Evolutionary conservation across 2,113 vertebrate species (phyloP), one percentile per base, ranked within the genome.

Genomic region (Tichodroma muraria): DNA sequence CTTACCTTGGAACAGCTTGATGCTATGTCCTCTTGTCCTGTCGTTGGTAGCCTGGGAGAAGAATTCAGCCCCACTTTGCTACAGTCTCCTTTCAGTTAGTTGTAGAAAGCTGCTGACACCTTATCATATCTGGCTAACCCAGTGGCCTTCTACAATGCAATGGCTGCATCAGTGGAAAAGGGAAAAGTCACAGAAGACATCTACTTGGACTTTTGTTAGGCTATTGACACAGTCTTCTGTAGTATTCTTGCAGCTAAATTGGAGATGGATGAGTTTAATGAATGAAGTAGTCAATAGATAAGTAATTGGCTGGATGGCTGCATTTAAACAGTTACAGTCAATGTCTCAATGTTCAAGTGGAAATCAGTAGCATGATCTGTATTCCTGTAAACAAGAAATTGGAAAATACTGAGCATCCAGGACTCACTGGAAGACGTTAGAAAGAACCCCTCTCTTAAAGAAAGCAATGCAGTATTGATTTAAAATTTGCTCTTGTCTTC

Each of bases 71-170:
- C 15, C 30, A 42, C 12, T 15, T 60, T 42, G 31, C 24, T 70
- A 28, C 11, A 52, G 20, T 20, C 15, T 70, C 20, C 31, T 50
- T 42, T 70, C 54, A 52, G 20, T 0, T 0, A n/a, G n/a, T n/a
- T n/a, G n/a, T n/a, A n/a, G n/a, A n/a, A n/a, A n/a, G n/a, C 40
- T 64, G 9, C 33, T 17, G 1, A 54, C 33, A 63, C 9, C 19
- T 47, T 47, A 59, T 38, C 20, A 31, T 3, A 4, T 15, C 18
- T 59, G 13, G 10, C 30, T 79, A 31, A 47, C 8, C 6, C 30
- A 38, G 27, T 24, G 31, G 22, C 40, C 40, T 59, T 52, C 52
- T 40, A 38, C 24, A 35, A 13, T 5, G 38, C 52, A 66, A 15
- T 31, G 38, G 47, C 30, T 66, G n/a, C 38, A 23, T 40, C 52